Evolutionary conservation across 1,140 invertebrate genomes (phyloP), one percentile per base, ranked within the genome.

Genomic region (Aphelenchoides besseyi): DNA sequence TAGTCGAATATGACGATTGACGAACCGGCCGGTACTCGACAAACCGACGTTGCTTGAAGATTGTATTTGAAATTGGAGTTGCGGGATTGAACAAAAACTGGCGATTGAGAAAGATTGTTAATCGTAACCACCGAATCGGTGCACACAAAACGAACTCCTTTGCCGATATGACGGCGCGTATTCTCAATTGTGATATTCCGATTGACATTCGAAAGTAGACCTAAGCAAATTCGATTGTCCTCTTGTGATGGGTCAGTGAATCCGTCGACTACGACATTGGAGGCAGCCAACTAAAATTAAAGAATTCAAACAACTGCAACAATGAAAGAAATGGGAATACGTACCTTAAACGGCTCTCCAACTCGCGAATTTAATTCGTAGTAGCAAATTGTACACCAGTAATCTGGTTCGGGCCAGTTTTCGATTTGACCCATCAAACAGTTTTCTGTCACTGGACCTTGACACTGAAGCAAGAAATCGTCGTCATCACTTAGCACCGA

Each of bases 1-100:
- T 98, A 98, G 86, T 98, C 98, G 88, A 99, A 99, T 75, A 99
- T 66, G 18, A 78, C 33, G 68, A 79, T 54, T 3, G 32, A 61
- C 23, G 69, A 72, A 37, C 30, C 55, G 9, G 73, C 71, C 9
- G 70, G 77, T 32, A 76, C 74, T 33, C 74, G 77, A 33, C 77
- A 75, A 2, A 81, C 76, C 12, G 79, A 74, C 3, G 78, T 69
- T 26, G 79, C 53, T 36, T 69, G 74, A 28, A 80, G 64, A 37
- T 74, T 62, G 32, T 81, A 74, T 32, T 80, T 78, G 64, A 78
- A 80, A 54, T 78, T 78, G 12, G 74, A 52, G 41, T 78, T 78
- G n/a, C 76, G 48, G 8, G 76, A 78, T 48, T 78, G 76, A 16
- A 78, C 69, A 41, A 78, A 78, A 16, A 78, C 69, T n/a, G 79